These are phyloP conservation scores for Rhea americana DNA, from an alignment of 2,113 vertebrate genomes.

Conservation along the genomic window DNA sequence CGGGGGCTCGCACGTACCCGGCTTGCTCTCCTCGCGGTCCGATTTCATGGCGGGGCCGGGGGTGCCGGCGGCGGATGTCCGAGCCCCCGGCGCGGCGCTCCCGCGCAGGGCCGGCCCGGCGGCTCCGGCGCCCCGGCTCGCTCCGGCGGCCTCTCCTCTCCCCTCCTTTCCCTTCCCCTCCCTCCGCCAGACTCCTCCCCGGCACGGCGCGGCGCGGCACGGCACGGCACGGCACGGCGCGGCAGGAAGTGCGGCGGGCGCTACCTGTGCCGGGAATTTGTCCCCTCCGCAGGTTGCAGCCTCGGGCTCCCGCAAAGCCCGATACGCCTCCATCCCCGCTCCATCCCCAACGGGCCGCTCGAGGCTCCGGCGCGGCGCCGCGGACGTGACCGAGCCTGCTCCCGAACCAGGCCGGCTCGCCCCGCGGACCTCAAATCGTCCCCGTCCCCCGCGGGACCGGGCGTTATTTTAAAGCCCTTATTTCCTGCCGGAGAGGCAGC, in stretches of 20 bases:
- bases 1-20: slow-evolving; percentile 70
- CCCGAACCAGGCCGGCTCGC: neutral
- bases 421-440: neutral
- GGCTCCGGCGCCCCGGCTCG: neutral
- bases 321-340: neutral
- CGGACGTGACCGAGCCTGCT: neutral
- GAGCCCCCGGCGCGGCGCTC: too few relatives aligned
- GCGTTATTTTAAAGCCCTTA: slow-evolving; percentile 21
- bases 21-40: slow-evolving; percentile 76
- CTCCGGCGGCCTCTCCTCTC: neutral
- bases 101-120: too few relatives aligned
- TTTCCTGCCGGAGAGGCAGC: neutral
- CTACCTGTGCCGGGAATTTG: slow-evolving; percentile 75
- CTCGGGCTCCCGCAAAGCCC: neutral
- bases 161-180: neutral
- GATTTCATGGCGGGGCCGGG: slow-evolving; percentile 64
- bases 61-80: neutral
- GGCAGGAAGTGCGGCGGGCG: slow-evolving; percentile 55
- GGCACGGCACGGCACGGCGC: neutral
- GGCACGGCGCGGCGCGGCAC: neutral
- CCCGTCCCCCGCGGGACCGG: slow-evolving; percentile 4
- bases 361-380: too few relatives aligned
- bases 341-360: neutral
- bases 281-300: slow-evolving; percentile 56
- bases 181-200: slow-evolving; percentile 28